Base-by-base conservation (phyloP, 2,888 invertebrate genomes). In the Anticlea derivata region DNA sequence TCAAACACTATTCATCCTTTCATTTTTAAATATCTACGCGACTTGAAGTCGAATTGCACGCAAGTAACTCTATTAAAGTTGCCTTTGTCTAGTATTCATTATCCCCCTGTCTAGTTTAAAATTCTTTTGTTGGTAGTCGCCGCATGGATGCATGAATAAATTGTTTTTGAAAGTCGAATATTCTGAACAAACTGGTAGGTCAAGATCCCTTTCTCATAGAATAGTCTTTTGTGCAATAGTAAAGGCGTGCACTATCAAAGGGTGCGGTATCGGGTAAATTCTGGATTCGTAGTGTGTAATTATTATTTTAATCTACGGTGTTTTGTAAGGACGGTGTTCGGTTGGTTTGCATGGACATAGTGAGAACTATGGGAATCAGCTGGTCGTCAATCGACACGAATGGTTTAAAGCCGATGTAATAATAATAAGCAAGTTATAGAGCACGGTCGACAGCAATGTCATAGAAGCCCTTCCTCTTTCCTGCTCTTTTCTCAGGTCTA, bases 181-280 rank as follows among this genome's bases (percentile, higher is more conserved):
- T 78, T 82, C 80, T 72, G 78, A 79, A 81, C 75, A 83, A 89
- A 90, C 90, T 90, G 89, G 89, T 89, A 89, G 87, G 85, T 89
- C 89, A 86, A 86, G 89, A 87, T 87, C 83, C 87, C 81, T 86
- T 90, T 89, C 90, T 90, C 88, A 89, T 89, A 89, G 88, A 89
- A 78, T 73, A 83, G 60, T 75, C 79, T 67, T 86, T 88, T 87
- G 86, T 88, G 74, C 74, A 66, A 80, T 88, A 86, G 87, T 85
- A 81, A 86, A 85, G 80, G 80, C 85, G 82, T 83, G 75, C 69
- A 75, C 83, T 86, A 86, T 85, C 79, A 82, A 85, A 85, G 86
- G 89, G 89, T 80, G 75, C 75, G 73, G 78, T 62, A 73, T 79
- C 80, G 78, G 76, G 78, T 81, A 73, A 70, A 78, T 70, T 76